Evolutionary conservation across 2,888 invertebrate genomes (phyloP).

Genomic region (Melanophora roralis): DNA sequence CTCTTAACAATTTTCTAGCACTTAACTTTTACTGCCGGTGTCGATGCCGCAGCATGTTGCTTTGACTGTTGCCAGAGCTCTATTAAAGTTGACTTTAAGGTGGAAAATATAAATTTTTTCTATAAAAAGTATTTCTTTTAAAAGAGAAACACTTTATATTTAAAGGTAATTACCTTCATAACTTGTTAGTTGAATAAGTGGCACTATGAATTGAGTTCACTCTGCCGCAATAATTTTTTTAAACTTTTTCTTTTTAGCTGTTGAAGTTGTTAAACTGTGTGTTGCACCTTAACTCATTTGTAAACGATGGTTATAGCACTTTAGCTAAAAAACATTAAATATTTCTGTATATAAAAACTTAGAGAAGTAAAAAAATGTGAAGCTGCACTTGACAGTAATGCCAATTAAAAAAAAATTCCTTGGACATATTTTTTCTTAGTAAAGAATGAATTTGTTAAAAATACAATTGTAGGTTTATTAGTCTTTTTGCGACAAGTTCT

Average conservation of each 20-base stretch:
- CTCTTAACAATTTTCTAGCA: conserved; percentile 50
- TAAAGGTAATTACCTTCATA: conserved; percentile 56
- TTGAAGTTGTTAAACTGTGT: conserved; percentile 53
- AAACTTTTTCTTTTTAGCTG: conserved; percentile 10
- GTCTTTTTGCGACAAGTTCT: too few relatives aligned
- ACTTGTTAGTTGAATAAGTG: conserved; percentile 35
- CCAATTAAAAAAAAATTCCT: conserved; percentile 33
- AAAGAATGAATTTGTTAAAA: neutral
- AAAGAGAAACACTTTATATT: conserved; percentile 48
- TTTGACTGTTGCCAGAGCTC: neutral
- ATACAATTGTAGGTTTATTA: too few relatives aligned
- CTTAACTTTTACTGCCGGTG: conserved; percentile 46
- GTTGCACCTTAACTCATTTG: conserved; percentile 52
- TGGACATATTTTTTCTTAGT: conserved; percentile 13
- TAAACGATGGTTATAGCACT: conserved; percentile 34
- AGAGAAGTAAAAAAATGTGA: neutral
- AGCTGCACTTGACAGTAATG: conserved; percentile 46
- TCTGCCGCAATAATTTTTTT: conserved; percentile 7
- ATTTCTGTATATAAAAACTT: neutral
- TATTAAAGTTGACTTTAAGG: conserved; percentile 5
- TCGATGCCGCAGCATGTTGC: conserved; percentile 5
- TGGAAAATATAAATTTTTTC: neutral
- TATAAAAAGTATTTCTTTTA: conserved; percentile 2
- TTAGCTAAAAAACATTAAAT: neutral
- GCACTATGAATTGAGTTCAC: neutral